Percentiles rank a stretch among this genome's conserved stretches.
Evolutionary conservation across 2,888 invertebrate species (phyloP).

Genomic region (Galeruca laticollis): DNA sequence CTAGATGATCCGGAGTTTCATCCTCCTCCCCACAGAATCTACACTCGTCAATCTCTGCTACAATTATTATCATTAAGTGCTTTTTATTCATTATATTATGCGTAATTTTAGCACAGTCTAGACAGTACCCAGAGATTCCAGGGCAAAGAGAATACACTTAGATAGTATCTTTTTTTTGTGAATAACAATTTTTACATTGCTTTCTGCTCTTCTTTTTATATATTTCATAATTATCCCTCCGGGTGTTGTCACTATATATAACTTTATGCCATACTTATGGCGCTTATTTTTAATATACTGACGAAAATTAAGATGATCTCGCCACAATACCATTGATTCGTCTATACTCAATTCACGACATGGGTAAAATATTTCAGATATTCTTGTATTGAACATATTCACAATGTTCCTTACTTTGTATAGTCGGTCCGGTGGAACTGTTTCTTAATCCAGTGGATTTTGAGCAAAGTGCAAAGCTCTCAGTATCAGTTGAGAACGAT

Average conservation of each 20-base stretch:
- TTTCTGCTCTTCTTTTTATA: no score
- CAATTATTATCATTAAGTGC: no score
- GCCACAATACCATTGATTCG: slow-evolving; percentile 29
- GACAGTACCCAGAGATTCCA: no score
- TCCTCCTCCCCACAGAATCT: no score
- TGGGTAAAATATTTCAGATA: slow-evolving; percentile 29
- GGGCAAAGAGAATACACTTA: no score
- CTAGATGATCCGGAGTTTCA: no score
- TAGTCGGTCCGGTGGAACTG: slow-evolving; percentile 14
- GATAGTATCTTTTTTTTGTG: no score
- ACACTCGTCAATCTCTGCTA: no score
- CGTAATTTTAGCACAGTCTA: no score
- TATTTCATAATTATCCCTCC: slow-evolving; percentile 24
- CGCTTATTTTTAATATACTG: slow-evolving; percentile 30
- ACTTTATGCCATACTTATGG: slow-evolving; percentile 28
- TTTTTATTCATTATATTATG: no score
- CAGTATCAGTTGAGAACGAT: slow-evolving; percentile 7
- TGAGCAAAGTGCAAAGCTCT: background rate
- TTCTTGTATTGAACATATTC: slow-evolving; percentile 25
- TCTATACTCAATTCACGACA: slow-evolving; percentile 25
- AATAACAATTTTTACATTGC: no score
- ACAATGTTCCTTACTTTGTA: slow-evolving; percentile 30
- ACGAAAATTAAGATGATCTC: slow-evolving; percentile 20
- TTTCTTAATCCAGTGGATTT: slow-evolving; percentile 17
- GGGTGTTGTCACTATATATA: slow-evolving; percentile 50